Evolutionary conservation across 2,797 vertebrate species (phyloP), one percentile per base, ranked within the genome.

Genomic region (Loris lydekkerianus): DNA sequence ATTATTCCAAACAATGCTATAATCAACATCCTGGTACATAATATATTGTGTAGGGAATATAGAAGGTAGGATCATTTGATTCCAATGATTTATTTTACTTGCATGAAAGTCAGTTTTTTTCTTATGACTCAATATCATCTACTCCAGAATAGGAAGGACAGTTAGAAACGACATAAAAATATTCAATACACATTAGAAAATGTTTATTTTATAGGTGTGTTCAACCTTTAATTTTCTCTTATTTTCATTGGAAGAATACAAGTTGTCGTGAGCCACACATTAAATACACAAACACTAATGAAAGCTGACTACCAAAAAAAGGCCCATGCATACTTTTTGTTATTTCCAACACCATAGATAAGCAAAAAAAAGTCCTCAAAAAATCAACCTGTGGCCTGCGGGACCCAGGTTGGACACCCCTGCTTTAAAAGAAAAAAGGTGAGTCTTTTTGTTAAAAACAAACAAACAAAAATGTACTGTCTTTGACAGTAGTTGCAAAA

Each of bases 91-190:
- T 87, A 69, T 90, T 90, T 81, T 60, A 65, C 70, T 31, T 87
- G 17, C 15, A 78, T 83, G 58, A 89, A 93, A 93, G 40, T 84
- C 61, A 82, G 40, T 82, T 81, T 20, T 88, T 75, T 63, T 63
- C n/a, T 88, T 60, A 63, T 60, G 60, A 46, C 69, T 92, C 20
- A 86, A 69, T 87, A 88, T 80, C n/a, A 70, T 37, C 60, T 86
- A 76, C 18, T 81, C 43, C 21, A 95, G 46, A 89, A 70, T n/a
- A 70, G 53, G 21, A 78, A 60, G 43, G 29, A 75, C 46, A 91
- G 93, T 92, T 86, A 93, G 56, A 53, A 93, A 86, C 20, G 20
- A 69, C 58, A 93, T 21, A 53, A 93, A 94, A 87, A 89, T 53
- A 53, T 53, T 53, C 49, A 53, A 53, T 53, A 53, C 49, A 53